Evolutionary conservation across 2,113 vertebrate genomes (phyloP).

Genomic region (Prinia subflava): DNA sequence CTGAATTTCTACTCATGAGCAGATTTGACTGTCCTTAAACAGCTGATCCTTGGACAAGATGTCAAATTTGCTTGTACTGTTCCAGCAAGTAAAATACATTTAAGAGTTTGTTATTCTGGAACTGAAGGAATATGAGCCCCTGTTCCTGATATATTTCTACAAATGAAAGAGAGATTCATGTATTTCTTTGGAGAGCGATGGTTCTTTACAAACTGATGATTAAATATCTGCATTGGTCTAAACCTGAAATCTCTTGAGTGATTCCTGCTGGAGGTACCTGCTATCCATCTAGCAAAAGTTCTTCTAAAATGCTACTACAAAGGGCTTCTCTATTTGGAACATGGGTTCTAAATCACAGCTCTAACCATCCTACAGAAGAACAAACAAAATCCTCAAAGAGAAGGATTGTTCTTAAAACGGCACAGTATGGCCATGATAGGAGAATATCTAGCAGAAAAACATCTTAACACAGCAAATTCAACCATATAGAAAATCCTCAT

Average conservation of each 20-base stretch:
- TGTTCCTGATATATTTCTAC: not conserved
- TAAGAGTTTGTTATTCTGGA: not conserved
- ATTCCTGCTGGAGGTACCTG: not conserved
- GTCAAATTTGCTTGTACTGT: not conserved
- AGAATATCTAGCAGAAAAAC: not conserved
- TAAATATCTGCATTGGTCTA: not conserved
- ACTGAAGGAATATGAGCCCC: not conserved
- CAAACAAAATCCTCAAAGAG: not conserved
- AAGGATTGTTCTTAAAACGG: not conserved
- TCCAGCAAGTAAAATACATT: not conserved
- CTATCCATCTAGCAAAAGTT: not conserved
- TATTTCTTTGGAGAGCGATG: not conserved
- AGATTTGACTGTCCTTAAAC: not conserved
- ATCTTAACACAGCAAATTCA: not conserved
- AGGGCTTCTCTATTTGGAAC: not conserved
- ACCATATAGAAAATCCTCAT: not conserved
- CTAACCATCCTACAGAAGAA: not conserved
- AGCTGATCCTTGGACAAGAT: not conserved
- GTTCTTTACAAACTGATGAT: not conserved
- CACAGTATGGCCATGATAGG: not conserved
- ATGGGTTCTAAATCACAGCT: not conserved
- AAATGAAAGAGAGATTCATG: not conserved
- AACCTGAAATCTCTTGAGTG: not conserved
- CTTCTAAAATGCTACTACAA: not conserved
- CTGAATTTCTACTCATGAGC: not conserved